Evolutionary conservation across 1,140 invertebrate species (phyloP).

Genomic region (Aporrectodea caliginosa): DNA sequence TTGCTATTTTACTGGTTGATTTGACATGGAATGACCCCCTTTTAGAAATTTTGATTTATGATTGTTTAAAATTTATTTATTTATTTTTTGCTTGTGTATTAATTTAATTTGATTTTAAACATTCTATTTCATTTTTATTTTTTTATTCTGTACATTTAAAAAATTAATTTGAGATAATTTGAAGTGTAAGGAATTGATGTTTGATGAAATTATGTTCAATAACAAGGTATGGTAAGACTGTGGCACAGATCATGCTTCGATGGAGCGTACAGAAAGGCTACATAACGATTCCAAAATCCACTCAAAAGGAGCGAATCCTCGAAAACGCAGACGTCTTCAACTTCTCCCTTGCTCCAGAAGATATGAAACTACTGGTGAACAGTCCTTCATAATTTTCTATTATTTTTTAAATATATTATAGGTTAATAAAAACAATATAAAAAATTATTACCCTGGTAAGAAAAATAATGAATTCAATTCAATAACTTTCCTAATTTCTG

Average conservation of each 20-base stretch:
- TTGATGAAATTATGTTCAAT: slow-evolving; percentile 7
- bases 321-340: slow-evolving; percentile 42
- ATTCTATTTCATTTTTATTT: not conserved
- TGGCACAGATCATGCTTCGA: slow-evolving; percentile 39
- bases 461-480: too few species aligned
- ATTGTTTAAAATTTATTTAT: not conserved
- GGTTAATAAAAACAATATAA: not conserved
- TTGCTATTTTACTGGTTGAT: not conserved
- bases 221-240: slow-evolving; percentile 35
- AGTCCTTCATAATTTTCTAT: not conserved
- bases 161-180: not conserved
- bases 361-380: not conserved
- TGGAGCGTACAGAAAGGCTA: slow-evolving; percentile 43
- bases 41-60: not conserved
- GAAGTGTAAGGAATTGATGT: not conserved
- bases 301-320: slow-evolving; percentile 35
- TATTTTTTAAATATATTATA: not conserved
- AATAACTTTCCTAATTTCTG: too few species aligned
- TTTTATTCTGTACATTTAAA: not conserved
- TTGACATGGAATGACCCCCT: not conserved
- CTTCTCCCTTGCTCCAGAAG: slow-evolving; percentile 20
- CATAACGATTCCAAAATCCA: slow-evolving; percentile 44
- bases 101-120: not conserved
- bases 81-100: not conserved
- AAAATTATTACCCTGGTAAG: too few species aligned